Base-by-base conservation (phyloP, 1,140 invertebrate genomes). In the Megathymus violae region DNA sequence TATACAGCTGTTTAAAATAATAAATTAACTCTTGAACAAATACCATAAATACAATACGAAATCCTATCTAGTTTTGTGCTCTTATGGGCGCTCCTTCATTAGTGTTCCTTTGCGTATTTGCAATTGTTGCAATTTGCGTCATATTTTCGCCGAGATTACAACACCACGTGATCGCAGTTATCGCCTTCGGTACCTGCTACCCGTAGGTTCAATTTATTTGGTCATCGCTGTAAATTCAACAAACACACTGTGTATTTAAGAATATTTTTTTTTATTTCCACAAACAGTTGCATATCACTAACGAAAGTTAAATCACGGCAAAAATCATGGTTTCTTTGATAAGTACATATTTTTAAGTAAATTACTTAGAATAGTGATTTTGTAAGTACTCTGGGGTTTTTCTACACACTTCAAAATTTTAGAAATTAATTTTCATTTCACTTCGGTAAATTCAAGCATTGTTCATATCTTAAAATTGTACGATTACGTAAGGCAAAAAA, bases 161-260 rank as follows among this genome's bases (percentile, higher is more conserved):
- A 31, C 80, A 73, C 76, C 72, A 85, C 66, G 62, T 73, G 67
- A 82, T 79, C 51, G 60, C 58, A 70, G 72, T 85, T 87, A 87
- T 87, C 85, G 85, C 82, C 71, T 85, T 15, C 31, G 60, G 65
- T 67, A 65, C 60, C n/a, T n/a, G n/a, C 56, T 41, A 67, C 36
- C 31, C 62, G 41, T 34, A 16, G 44, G 62, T 67, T 59, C 65
- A 68, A 67, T n/a, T 66, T 61, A 71, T 78, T 64, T 76, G 56
- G 65, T 27, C 73, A 78, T 59, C 74, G 71, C 61, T 80, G 77
- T 76, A 78, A 82, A 71, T 69, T 83, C 51, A 71, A 71, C 77
- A 82, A 84, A 85, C 74, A 83, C 67, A 64, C 10, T 51, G 47
- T 67, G 77, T 89, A 89, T 89, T 87, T 89, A 89, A 89, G 77